phyloP scores from a whole-genome alignment of 2,797 vertebrate species.

The Fratercula arctica region DNA sequence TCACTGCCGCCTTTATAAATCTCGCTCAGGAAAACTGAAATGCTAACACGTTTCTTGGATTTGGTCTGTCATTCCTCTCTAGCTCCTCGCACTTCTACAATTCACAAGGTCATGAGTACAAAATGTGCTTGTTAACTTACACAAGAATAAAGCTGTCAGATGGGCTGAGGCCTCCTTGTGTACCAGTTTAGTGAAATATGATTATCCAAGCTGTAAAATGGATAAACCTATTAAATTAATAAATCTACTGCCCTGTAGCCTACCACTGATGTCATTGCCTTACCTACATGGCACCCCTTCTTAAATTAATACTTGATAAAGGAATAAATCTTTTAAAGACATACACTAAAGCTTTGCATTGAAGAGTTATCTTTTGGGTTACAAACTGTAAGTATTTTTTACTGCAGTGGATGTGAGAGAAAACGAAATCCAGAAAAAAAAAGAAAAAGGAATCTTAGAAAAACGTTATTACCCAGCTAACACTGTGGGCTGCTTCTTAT shows the following conservation, averaged over 20 bases:
- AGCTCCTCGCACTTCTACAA: slow-evolving; percentile 51
- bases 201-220: slow-evolving; percentile 60
- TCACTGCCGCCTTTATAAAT: slow-evolving; percentile 26
- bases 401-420: slow-evolving; percentile 38
- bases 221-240: slow-evolving; percentile 62
- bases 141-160: slow-evolving; percentile 73
- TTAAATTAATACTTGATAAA: slow-evolving; percentile 52
- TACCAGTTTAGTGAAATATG: slow-evolving; percentile 72
- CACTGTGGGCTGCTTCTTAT: not conserved
- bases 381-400: slow-evolving; percentile 45
- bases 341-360: slow-evolving; percentile 4
- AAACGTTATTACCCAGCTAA: slow-evolving; percentile 17
- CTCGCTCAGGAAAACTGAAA: not conserved
- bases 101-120: slow-evolving; percentile 63
- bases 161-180: slow-evolving; percentile 56
- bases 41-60: slow-evolving; percentile 44
- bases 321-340: slow-evolving; percentile 42
- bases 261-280: slow-evolving; percentile 23
- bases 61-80: slow-evolving; percentile 56
- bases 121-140: slow-evolving; percentile 70
- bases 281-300: slow-evolving; percentile 11
- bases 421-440: slow-evolving; percentile 25
- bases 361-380: slow-evolving; percentile 40
- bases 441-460: slow-evolving; percentile 1
- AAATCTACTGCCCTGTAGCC: slow-evolving; percentile 66